These are phyloP conservation scores for Argopecten irradians DNA, from an alignment of 1,140 invertebrate genomes.

Conservation along the genomic window DNA sequence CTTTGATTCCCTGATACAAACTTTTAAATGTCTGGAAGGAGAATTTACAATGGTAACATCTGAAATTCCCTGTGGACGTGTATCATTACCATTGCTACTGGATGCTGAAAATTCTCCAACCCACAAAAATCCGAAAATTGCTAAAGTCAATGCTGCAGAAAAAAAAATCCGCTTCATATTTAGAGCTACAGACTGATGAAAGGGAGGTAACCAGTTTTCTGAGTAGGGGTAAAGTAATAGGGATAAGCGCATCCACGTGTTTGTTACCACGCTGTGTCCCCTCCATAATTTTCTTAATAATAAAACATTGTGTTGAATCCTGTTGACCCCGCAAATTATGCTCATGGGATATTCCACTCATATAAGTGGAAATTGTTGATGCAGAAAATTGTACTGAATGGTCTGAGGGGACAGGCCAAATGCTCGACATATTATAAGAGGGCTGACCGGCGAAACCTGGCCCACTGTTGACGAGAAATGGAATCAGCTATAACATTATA, in stretches of 20 bases:
- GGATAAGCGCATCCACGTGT: neutral
- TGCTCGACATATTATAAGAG: neutral
- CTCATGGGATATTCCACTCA: neutral
- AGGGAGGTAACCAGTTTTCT: neutral
- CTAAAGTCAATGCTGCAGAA: constrained; percentile 25
- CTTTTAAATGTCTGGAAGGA: neutral
- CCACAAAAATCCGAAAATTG: constrained; percentile 31
- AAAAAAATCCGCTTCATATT: constrained; percentile 30
- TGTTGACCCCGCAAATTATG: neutral
- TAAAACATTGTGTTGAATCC: constrained; percentile 25
- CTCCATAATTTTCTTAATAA: constrained; percentile 26
- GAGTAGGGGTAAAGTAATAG: neutral
- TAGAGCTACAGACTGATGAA: constrained; percentile 19
- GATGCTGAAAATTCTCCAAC: constrained; percentile 28
- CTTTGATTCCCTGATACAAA: neutral
- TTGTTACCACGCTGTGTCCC: neutral
- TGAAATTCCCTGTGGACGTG: neutral
- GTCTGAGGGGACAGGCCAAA: neutral
- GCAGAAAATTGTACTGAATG: neutral
- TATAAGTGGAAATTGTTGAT: neutral
- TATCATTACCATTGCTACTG: neutral
- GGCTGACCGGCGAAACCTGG: neutral
- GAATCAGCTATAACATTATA: neutral
- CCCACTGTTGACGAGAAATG: neutral
- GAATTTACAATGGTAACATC: neutral